Base-by-base conservation (phyloP, 1,140 invertebrate genomes). In the Leptopilina clavipes region DNA sequence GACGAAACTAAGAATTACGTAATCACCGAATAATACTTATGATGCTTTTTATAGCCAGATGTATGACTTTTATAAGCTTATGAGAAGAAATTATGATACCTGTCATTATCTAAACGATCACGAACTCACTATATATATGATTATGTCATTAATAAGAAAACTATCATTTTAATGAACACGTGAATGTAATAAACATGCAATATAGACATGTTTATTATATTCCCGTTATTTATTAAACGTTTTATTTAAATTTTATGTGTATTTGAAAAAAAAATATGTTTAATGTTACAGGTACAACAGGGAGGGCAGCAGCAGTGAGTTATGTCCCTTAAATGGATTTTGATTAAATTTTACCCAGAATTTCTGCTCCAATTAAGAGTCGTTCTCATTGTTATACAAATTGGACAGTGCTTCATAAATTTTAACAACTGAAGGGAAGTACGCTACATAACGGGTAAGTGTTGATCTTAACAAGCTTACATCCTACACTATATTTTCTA, bases 311-410 rank as follows among this genome's bases (percentile, higher is more conserved):
- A 52, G 48, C 48, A 25, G 8, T 6, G 6, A 52, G 14, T 19
- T 11, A 9, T 9, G 2, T 10, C 19, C 18, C 19, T 22, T 59
- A 59, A 25, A 18, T 1, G 19, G 54, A 22, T 59, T 59, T 59
- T 59, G 10, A 59, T 59, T 10, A 11, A 59, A 59, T 59, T 59
- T 59, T 12, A 59, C 18, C 10, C 54, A 19, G 54, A 59, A 19
- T 59, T 59, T 59, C 54, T 59, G 54, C 54, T 59, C 54, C 19
- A 59, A 18, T 59, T 59, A 59, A 59, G 54, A 19, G 54, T 59
- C 54, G 54, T 59, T 59, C 54, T 8, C 54, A 59, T 59, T 59
- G 54, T 59, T 22, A 59, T 22, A 59, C 54, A 22, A 59, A 59
- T 59, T 59, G 54, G 19, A 59, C 54, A 19, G 19, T 59, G 17